Evolutionary conservation across 2,888 invertebrate species (phyloP).

Genomic region (Bhutanitis thaidina): DNA sequence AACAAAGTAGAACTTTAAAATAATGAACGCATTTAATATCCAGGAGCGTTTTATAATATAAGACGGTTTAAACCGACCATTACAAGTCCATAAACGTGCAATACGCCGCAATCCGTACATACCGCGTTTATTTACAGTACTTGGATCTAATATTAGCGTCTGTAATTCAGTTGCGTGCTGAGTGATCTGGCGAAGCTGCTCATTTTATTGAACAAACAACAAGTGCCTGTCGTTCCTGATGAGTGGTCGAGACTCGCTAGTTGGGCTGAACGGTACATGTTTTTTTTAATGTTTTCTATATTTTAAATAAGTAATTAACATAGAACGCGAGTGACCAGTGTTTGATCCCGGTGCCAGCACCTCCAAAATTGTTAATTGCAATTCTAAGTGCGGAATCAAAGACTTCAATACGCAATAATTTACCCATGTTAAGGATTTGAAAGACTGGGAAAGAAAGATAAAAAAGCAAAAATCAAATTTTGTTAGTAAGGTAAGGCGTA

Average conservation of each 20-base stretch:
- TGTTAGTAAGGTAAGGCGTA: too few species aligned
- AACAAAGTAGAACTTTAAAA: too few species aligned
- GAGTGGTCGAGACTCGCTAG: conserved; percentile 91
- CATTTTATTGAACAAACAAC: conserved; percentile 87
- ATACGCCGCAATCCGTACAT: conserved; percentile 9
- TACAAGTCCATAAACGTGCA: conserved; percentile 17
- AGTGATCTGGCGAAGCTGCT: conserved; percentile 90
- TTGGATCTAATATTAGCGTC: conserved; percentile 15
- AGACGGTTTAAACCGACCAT: conserved; percentile 1
- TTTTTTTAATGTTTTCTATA: not conserved
- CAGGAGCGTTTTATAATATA: conserved; percentile 1
- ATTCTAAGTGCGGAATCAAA: too few species aligned
- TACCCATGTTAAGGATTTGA: too few species aligned
- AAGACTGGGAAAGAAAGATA: too few species aligned
- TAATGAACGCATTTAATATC: too few species aligned
- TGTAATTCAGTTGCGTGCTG: conserved; percentile 65
- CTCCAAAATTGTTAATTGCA: too few species aligned
- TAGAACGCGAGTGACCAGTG: too few species aligned
- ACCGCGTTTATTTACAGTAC: conserved; percentile 14
- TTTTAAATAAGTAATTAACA: too few species aligned
- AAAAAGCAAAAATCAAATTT: too few species aligned
- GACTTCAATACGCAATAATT: too few species aligned
- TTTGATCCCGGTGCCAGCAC: too few species aligned
- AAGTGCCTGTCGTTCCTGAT: conserved; percentile 86
- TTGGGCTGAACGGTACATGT: conserved; percentile 87